These are phyloP conservation scores for Eulemur rufifrons DNA, from an alignment of 2,113 vertebrate genomes.

Conservation along the genomic window DNA sequence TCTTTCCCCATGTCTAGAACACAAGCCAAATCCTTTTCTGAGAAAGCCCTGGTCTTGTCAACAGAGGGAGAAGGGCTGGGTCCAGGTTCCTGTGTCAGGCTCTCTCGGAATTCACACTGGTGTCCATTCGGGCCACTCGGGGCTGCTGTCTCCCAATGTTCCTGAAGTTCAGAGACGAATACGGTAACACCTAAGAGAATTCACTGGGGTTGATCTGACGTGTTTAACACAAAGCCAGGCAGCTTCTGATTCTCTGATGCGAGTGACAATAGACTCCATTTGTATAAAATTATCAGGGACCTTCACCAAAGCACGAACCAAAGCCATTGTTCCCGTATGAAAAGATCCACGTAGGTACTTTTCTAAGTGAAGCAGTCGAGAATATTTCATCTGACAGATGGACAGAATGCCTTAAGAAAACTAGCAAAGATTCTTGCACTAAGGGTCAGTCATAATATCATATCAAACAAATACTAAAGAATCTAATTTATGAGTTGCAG, in stretches of 20 bases:
- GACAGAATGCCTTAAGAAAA: not conserved
- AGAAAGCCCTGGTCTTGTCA: not conserved
- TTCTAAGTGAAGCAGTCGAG: not conserved
- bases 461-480: not conserved
- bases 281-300: not conserved
- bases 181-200: not conserved
- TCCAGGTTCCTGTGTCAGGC: rapidly evolving
- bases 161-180: not conserved
- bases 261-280: not conserved
- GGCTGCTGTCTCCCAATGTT: not conserved
- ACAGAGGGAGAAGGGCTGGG: not conserved
- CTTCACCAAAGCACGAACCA: not conserved
- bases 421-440: not conserved
- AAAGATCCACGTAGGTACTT: not conserved
- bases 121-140: too few species aligned
- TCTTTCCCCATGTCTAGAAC: not conserved
- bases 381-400: not conserved
- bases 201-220: not conserved
- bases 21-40: not conserved
- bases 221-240: not conserved
- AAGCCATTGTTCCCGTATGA: not conserved
- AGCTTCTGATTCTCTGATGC: not conserved
- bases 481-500: not conserved
- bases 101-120: rapidly evolving
- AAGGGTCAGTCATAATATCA: not conserved